These are phyloP conservation scores for Picus viridis DNA, from an alignment of 2,797 vertebrate species.

Conservation along the genomic window DNA sequence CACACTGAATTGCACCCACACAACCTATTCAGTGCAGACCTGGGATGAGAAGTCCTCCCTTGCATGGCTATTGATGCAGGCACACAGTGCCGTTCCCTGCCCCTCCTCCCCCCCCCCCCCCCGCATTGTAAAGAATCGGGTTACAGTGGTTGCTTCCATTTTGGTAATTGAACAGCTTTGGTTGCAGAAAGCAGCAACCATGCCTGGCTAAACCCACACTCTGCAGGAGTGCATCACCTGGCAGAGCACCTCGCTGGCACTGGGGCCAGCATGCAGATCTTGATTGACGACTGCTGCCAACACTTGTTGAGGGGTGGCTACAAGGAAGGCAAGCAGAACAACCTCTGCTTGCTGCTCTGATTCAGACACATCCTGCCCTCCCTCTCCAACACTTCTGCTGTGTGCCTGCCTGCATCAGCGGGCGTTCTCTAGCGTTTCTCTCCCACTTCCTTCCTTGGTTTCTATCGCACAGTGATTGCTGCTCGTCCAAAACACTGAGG, in stretches of 20 bases:
- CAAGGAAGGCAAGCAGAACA: slow-evolving; percentile 35
- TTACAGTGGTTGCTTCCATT: slow-evolving; percentile 17
- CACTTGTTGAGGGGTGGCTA: slow-evolving; percentile 16
- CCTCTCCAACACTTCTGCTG: neutral
- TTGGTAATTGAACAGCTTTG: slow-evolving; percentile 25
- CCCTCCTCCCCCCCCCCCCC: too few relatives aligned
- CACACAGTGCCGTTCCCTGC: neutral
- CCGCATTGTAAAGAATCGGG: neutral
- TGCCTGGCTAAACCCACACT: slow-evolving; percentile 36
- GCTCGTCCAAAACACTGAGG: too few relatives aligned
- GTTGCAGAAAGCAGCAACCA: slow-evolving; percentile 12
- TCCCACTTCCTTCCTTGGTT: slow-evolving; percentile 27
- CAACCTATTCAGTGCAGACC: neutral
- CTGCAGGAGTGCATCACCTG: slow-evolving; percentile 14
- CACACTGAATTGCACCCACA: neutral
- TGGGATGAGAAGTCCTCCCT: neutral
- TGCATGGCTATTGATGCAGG: neutral
- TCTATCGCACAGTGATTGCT: neutral
- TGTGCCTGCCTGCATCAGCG: neutral
- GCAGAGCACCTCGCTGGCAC: slow-evolving; percentile 35
- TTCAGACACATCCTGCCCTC: slow-evolving; percentile 31
- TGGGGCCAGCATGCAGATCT: slow-evolving; percentile 56
- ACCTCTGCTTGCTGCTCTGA: slow-evolving; percentile 46
- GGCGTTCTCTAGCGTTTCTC: slow-evolving; percentile 37
- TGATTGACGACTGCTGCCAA: slow-evolving; percentile 70